Conservation (phyloP, 1,140 invertebrate species). For the Drosophila ambigua region DNA sequence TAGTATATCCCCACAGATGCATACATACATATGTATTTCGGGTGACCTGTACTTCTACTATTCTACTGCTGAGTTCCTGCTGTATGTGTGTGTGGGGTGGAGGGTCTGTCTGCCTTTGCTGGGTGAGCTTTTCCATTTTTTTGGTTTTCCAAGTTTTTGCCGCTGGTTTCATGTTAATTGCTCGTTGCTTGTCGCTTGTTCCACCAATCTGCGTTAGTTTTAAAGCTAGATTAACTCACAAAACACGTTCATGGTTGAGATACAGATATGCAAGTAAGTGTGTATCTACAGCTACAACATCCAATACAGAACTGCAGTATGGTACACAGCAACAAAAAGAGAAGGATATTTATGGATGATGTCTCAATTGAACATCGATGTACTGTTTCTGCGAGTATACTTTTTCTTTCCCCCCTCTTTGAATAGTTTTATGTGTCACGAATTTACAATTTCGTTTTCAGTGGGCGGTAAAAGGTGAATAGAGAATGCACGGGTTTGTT, state of each 20-base stretch:
- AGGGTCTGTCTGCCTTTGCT: conserved; percentile 53
- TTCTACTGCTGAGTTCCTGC: conserved; percentile 22
- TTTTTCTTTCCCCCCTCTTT: conserved; percentile 1
- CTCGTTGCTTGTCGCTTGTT: conserved; percentile 76
- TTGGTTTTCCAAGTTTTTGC: conserved; percentile 30
- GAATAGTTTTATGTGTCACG: conserved; percentile 49
- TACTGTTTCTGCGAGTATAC: too few species aligned
- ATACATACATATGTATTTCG: conserved; percentile 9
- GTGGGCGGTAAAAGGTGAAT: conserved; percentile 28
- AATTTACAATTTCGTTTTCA: conserved; percentile 27
- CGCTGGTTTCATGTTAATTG: conserved; percentile 79
- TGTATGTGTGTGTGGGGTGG: conserved; percentile 31
- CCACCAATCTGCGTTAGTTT: conserved; percentile 81
- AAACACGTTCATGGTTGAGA: conserved; percentile 34
- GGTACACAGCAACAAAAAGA: conserved; percentile 8
- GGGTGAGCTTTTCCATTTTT: conserved; percentile 44
- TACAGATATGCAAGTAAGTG: conserved; percentile 3
- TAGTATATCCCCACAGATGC: neutral
- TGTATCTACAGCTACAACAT: neutral
- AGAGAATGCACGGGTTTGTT: conserved; percentile 32
- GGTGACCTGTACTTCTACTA: conserved; percentile 16
- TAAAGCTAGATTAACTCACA: conserved; percentile 81
- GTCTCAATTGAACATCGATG: too few species aligned
- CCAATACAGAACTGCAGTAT: conserved; percentile 16
- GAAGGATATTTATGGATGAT: too few species aligned